These are phyloP conservation scores for Rhinopithecus roxellana DNA, from an alignment of 2,113 vertebrate genomes.

Conservation along the genomic window DNA sequence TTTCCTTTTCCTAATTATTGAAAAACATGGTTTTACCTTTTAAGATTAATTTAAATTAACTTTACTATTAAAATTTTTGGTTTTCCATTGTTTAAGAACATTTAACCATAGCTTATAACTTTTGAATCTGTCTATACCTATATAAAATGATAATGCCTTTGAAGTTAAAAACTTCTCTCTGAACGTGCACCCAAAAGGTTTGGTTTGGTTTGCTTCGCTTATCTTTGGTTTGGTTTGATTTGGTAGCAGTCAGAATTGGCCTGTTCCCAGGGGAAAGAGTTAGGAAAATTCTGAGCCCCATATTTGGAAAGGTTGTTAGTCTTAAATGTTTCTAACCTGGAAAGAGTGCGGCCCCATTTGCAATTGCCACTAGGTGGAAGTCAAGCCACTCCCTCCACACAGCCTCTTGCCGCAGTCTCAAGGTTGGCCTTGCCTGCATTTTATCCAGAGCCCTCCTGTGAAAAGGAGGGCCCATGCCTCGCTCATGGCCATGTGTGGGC, in stretches of 20 bases:
- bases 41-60: constrained; percentile 30
- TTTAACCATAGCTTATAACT: neutral
- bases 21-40: neutral
- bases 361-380: constrained; percentile 40
- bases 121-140: neutral
- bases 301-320: neutral
- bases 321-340: neutral
- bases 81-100: neutral
- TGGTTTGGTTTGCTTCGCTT: neutral
- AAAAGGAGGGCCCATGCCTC: neutral
- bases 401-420: neutral
- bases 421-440: neutral
- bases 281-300: neutral
- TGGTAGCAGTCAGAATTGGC: neutral
- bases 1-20: neutral
- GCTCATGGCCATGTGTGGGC: neutral
- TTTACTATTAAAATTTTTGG: neutral
- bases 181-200: neutral
- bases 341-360: neutral
- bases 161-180: neutral
- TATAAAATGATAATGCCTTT: neutral
- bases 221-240: neutral
- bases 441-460: neutral
- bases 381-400: neutral
- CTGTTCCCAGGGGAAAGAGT: neutral